Conservation (phyloP, 2,888 invertebrate species). For the Metellina segmentata region DNA sequence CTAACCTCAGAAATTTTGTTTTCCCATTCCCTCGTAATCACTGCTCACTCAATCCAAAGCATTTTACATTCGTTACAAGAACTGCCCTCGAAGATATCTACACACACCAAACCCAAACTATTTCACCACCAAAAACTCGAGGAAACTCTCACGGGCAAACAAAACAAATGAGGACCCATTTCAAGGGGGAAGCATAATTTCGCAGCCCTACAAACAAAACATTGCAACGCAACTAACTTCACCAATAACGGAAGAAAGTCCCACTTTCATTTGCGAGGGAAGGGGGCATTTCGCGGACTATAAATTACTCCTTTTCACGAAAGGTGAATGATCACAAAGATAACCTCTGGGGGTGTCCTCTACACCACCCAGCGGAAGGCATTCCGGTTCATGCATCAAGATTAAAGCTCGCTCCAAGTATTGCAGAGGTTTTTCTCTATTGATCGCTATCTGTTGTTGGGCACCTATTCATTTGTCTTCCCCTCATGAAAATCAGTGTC, state of each 20-base stretch:
- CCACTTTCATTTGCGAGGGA: slow-evolving; percentile 6
- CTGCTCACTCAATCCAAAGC: no score
- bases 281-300: slow-evolving; percentile 5
- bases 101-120: no score
- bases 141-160: not conserved
- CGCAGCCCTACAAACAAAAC: slow-evolving; percentile 4
- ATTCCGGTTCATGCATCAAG: slow-evolving; percentile 48
- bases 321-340: slow-evolving; percentile 49
- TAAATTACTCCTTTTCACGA: slow-evolving; percentile 50
- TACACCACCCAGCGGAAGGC: not conserved
- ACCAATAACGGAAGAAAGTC: not conserved
- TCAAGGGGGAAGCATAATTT: not conserved
- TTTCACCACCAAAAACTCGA: not conserved
- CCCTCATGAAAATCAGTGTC: slow-evolving; percentile 61
- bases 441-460: slow-evolving; percentile 54
- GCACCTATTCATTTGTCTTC: slow-evolving; percentile 61
- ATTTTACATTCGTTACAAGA: no score
- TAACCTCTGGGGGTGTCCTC: not conserved
- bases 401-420: slow-evolving; percentile 53
- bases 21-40: no score
- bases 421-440: slow-evolving; percentile 16
- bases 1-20: no score
- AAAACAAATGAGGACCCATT: not conserved
- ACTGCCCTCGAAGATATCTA: no score
- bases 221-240: not conserved